Percentiles rank a stretch among this genome's conserved stretches.
Conservation (phyloP, 1,140 invertebrate species). For the Heliconius hewitsoni region DNA sequence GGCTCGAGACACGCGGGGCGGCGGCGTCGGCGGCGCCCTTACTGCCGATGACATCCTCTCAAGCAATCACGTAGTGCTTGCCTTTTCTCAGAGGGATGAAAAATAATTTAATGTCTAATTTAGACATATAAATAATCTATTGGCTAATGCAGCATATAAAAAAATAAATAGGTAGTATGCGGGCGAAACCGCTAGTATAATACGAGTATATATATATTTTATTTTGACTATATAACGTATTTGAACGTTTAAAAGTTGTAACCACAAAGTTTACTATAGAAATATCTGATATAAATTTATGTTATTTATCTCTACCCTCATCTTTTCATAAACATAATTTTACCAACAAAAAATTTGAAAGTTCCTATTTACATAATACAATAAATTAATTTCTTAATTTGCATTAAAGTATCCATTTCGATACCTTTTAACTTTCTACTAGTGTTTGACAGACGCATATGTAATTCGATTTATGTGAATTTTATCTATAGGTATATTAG, state of each 20-base stretch:
- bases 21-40: no score
- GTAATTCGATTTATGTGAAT: constrained; percentile 5
- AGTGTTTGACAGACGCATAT: neutral
- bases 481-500: neutral
- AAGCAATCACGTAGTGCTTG: no score
- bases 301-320: neutral
- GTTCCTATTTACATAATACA: neutral
- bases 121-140: no score
- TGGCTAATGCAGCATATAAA: no score
- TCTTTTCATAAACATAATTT: neutral
- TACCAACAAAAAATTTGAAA: neutral
- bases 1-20: no score
- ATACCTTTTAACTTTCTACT: constrained; percentile 2
- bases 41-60: no score
- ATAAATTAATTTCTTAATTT: constrained; percentile 12
- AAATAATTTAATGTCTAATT: no score
- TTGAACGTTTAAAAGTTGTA: neutral
- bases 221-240: no score
- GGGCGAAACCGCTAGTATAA: no score
- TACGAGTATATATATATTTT: no score
- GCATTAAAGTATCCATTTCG: neutral
- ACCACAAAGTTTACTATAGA: neutral
- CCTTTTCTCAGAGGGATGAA: no score
- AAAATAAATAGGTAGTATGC: no score
- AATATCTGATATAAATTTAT: neutral